Conservation (phyloP, 2,888 invertebrate species). For the Campopleginae sp. region DNA sequence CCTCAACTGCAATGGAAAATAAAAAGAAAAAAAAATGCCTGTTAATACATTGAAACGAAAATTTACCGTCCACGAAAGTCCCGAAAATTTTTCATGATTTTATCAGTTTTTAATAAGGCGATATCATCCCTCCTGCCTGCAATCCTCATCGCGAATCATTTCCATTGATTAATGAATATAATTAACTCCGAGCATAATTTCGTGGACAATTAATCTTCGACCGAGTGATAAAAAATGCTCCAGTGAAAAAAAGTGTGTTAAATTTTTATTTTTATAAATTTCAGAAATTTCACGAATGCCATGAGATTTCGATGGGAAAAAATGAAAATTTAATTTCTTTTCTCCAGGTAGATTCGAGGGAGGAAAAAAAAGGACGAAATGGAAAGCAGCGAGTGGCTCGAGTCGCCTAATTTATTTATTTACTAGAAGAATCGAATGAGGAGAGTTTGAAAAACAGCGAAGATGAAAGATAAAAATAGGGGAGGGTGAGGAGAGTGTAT, state of each 20-base stretch:
- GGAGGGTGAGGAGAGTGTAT: slow-evolving; percentile 7
- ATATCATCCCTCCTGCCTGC: not conserved
- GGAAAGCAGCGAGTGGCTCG: not conserved
- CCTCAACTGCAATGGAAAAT: slow-evolving; percentile 31
- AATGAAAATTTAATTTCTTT: not conserved
- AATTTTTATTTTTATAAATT: too few species aligned
- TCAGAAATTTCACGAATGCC: too few species aligned
- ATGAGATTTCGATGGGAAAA: too few species aligned
- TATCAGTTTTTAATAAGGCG: not conserved
- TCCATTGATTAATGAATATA: not conserved
- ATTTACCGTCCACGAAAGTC: not conserved
- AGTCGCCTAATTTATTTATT: not conserved
- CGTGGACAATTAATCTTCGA: not conserved
- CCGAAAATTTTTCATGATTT: not conserved
- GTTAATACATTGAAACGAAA: slow-evolving; percentile 8
- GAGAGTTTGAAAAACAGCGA: not conserved
- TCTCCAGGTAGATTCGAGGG: not conserved
- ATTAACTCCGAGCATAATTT: not conserved
- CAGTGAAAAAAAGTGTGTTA: too few species aligned
- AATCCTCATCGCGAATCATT: not conserved
- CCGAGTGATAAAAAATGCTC: not conserved
- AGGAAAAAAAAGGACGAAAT: not conserved
- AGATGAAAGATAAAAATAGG: slow-evolving; percentile 18
- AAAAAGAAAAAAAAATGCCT: not conserved
- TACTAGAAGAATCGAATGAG: too few species aligned